Evolutionary conservation across 2,888 invertebrate genomes (phyloP).

Genomic region (Hemicrepidius hirtus): DNA sequence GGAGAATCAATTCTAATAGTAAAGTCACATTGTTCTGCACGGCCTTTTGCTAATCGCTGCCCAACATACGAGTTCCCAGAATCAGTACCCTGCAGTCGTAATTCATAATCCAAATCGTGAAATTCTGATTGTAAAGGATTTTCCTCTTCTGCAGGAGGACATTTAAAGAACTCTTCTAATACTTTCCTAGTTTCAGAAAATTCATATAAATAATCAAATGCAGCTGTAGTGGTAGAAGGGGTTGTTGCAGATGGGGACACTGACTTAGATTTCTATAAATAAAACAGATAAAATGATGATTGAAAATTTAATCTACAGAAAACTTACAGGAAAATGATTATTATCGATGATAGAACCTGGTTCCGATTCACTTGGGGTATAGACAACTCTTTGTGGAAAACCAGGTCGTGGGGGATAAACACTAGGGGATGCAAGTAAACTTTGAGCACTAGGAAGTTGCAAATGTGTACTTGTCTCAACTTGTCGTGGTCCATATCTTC

Average conservation of each 20-base stretch:
- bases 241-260: conserved; percentile 39
- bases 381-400: conserved; percentile 84
- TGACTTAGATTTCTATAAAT: conserved; percentile 26
- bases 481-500: conserved; percentile 85
- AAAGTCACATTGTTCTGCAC: conserved; percentile 70
- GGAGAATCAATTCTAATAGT: conserved; percentile 75
- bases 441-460: conserved; percentile 75
- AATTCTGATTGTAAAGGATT: conserved; percentile 75
- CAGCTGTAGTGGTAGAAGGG: conserved; percentile 72
- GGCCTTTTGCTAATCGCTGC: conserved; percentile 80
- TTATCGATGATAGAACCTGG: conserved; percentile 64
- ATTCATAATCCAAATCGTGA: conserved; percentile 85
- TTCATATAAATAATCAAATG: conserved; percentile 93
- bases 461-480: conserved; percentile 71
- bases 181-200: conserved; percentile 95
- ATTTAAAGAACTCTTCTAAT: conserved; percentile 93
- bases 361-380: conserved; percentile 68
- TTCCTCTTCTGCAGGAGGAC: conserved; percentile 80
- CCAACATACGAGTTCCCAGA: conserved; percentile 86
- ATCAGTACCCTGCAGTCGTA: conserved; percentile 79
- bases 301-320: neutral
- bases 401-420: conserved; percentile 88
- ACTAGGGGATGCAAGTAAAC: conserved; percentile 78
- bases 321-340: conserved; percentile 67
- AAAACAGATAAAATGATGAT: neutral